These are phyloP conservation scores for Sinocyclocheilus anophthalmus DNA, from an alignment of 2,113 vertebrate genomes.

Conservation along the genomic window DNA sequence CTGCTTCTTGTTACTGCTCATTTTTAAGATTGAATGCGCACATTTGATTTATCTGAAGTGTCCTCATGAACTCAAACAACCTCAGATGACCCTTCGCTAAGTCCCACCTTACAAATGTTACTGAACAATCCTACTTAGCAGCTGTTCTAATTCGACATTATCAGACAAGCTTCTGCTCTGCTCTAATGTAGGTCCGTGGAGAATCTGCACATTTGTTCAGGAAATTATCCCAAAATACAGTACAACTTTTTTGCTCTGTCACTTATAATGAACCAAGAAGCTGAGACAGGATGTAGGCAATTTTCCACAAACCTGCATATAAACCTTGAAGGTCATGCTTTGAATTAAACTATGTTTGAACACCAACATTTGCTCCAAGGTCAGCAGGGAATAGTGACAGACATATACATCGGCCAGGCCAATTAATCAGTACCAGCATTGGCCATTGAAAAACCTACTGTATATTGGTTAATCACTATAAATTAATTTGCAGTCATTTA, in stretches of 20 bases:
- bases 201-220: not conserved
- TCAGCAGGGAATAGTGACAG: too few species aligned
- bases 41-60: not conserved
- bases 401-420: too few species aligned
- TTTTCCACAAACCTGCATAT: not conserved
- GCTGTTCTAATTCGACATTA: not conserved
- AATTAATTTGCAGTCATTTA: too few species aligned
- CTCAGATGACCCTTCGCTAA: conserved; percentile 7
- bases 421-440: too few species aligned
- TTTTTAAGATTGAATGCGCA: not conserved
- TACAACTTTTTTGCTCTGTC: not conserved
- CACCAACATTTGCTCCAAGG: not conserved
- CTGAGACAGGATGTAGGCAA: not conserved
- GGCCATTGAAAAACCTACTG: too few species aligned
- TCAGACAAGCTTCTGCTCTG: not conserved
- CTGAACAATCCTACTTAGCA: conserved; percentile 16
- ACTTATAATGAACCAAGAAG: not conserved
- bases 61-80: not conserved
- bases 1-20: not conserved
- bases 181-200: not conserved
- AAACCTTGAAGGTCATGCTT: not conserved
- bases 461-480: too few species aligned
- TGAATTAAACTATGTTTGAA: not conserved
- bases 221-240: not conserved
- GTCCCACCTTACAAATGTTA: not conserved